Percentiles rank a stretch among this genome's conserved stretches.
phyloP scores from a whole-genome alignment of 92 coral and sea anemone genomes.

The Pocillopora grandis region DNA sequence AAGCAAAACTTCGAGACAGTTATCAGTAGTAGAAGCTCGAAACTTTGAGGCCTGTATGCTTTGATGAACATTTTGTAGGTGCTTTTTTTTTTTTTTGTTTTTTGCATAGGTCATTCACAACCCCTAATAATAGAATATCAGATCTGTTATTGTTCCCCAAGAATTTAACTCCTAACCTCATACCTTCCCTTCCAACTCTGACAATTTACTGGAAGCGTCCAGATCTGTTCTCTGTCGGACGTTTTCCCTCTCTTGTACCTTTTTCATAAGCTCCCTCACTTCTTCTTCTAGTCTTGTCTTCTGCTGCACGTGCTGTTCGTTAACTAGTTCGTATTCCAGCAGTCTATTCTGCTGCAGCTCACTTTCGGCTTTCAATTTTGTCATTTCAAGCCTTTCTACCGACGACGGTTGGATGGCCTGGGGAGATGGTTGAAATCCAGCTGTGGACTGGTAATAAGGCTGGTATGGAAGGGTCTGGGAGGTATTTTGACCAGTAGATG shows the following conservation, averaged over 20 bases:
- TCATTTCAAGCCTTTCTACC: conserved; percentile 53
- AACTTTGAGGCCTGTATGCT: no score
- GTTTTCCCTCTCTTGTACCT: conserved; percentile 71
- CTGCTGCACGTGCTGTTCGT: conserved; percentile 58
- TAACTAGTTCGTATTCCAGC: conserved; percentile 57
- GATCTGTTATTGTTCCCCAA: no score
- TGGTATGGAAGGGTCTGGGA: conserved; percentile 40
- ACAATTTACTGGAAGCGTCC: conserved; percentile 60
- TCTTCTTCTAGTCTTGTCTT: conserved; percentile 71
- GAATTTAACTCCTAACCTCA: not conserved
- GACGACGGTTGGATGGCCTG: conserved; percentile 31
- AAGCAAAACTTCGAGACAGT: not conserved
- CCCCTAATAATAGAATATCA: no score
- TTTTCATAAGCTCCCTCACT: conserved; percentile 73
- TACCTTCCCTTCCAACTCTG: conserved; percentile 90
- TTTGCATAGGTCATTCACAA: no score
- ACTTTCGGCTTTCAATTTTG: conserved; percentile 53
- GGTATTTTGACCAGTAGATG: conserved; percentile 1
- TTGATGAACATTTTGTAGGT: no score
- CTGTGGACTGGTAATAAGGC: conserved; percentile 47
- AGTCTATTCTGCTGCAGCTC: conserved; percentile 49
- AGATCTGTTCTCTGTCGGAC: conserved; percentile 63
- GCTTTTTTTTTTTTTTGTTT: no score
- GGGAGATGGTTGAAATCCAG: conserved; percentile 28
- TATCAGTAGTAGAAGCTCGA: no score